phyloP scores from a whole-genome alignment of 2,888 invertebrate species.

The Tetheella fluctuosa region DNA sequence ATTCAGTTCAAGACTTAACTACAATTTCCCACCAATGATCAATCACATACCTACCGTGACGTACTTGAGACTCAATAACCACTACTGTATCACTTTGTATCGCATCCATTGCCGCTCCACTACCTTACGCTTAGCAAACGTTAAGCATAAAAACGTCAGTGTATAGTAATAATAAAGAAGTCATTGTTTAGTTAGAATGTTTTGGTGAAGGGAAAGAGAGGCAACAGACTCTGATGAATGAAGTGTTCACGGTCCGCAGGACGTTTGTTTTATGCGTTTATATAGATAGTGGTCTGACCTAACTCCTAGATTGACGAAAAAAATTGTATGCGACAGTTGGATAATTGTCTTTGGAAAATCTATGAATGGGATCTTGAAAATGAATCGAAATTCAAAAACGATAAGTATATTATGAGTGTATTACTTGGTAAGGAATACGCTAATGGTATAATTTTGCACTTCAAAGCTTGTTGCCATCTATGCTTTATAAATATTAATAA shows the following conservation, averaged over 20 bases:
- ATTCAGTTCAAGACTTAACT: constrained; percentile 42
- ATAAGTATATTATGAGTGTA: too few species aligned
- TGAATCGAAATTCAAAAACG: too few species aligned
- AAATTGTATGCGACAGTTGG: too few species aligned
- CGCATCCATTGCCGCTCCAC: constrained; percentile 14
- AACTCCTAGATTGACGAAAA: constrained; percentile 17
- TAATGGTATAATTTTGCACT: too few species aligned
- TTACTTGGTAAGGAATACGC: too few species aligned
- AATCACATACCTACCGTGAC: constrained; percentile 41
- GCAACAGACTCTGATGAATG: constrained; percentile 38
- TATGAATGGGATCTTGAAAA: too few species aligned
- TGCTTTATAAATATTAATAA: too few species aligned
- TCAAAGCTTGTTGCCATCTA: too few species aligned
- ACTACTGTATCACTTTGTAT: background rate
- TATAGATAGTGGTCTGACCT: constrained; percentile 20
- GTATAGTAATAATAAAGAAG: background rate
- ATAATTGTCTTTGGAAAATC: too few species aligned
- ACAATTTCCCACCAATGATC: constrained; percentile 47
- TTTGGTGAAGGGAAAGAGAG: constrained; percentile 17
- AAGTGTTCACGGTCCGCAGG: constrained; percentile 35
- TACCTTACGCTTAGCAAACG: background rate
- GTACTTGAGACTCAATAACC: constrained; percentile 10
- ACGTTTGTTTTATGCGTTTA: constrained; percentile 24
- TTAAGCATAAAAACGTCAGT: background rate
- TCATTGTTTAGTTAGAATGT: background rate